A percentile compares a stretch with the other conserved stretches of the same genome.
Conservation (phyloP, 2,113 vertebrate genomes). For the Cranoglanis bouderius region DNA sequence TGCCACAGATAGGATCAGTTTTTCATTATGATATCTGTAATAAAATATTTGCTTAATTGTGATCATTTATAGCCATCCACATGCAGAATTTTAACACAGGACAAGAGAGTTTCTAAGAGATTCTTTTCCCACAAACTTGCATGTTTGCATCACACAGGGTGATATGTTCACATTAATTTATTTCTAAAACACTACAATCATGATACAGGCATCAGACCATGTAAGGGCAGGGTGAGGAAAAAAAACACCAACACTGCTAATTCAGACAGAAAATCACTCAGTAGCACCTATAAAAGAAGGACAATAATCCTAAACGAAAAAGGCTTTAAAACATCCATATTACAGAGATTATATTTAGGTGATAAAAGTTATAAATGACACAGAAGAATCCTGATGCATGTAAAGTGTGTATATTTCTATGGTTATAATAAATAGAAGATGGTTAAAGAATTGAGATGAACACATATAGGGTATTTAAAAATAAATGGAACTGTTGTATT, state of each 20-base stretch:
- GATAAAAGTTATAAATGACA: not conserved
- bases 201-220: not conserved
- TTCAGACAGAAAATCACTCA: not conserved
- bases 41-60: not conserved
- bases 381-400: not conserved
- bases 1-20: not conserved
- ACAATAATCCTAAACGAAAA: not conserved
- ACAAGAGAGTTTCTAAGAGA: not conserved
- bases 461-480: not conserved
- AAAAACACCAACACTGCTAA: not conserved
- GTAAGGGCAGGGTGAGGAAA: not conserved
- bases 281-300: not conserved
- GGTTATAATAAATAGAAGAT: not conserved
- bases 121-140: not conserved
- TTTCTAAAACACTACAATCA: not conserved
- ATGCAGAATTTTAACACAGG: not conserved
- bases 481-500: not conserved
- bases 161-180: not conserved
- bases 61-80: not conserved
- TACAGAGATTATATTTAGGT: not conserved
- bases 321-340: not conserved
- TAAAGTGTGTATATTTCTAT: not conserved
- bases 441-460: not conserved
- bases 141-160: not conserved
- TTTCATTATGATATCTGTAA: not conserved